phyloP scores from a whole-genome alignment of 2,113 vertebrate genomes.

The Tor tambroides region DNA sequence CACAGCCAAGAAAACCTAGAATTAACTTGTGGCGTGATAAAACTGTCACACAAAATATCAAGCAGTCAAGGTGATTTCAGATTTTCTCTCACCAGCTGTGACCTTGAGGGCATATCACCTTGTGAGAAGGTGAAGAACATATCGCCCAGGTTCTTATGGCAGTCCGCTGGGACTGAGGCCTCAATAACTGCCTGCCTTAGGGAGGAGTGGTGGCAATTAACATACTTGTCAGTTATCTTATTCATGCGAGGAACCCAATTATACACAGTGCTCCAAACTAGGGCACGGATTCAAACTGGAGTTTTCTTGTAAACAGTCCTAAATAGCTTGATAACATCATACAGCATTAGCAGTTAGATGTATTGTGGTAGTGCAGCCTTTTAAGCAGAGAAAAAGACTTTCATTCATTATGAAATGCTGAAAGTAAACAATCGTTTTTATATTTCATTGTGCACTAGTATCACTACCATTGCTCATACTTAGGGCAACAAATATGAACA shows the following conservation, averaged over 20 bases:
- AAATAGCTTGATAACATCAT: slow-evolving; percentile 32
- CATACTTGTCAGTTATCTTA: slow-evolving; percentile 60
- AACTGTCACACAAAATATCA: slow-evolving; percentile 10
- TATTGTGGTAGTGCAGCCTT: neutral
- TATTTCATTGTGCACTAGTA: neutral
- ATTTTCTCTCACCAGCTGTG: slow-evolving; percentile 1
- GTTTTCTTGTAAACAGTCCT: slow-evolving; percentile 52
- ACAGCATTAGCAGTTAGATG: neutral
- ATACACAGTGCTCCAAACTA: slow-evolving; percentile 52
- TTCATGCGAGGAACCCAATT: slow-evolving; percentile 57
- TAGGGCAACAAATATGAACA: too few relatives aligned
- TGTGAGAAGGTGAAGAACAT: slow-evolving; percentile 47
- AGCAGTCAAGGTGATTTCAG: slow-evolving; percentile 36
- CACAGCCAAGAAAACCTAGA: neutral
- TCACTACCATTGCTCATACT: neutral
- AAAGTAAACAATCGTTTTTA: neutral
- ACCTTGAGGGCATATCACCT: slow-evolving; percentile 43
- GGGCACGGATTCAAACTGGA: slow-evolving; percentile 50
- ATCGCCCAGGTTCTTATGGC: slow-evolving; percentile 33
- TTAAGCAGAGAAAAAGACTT: too few relatives aligned
- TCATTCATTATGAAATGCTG: neutral
- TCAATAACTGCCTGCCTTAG: slow-evolving; percentile 39
- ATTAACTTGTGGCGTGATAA: slow-evolving; percentile 12
- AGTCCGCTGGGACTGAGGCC: slow-evolving; percentile 44
- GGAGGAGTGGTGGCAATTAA: slow-evolving; percentile 55